These are phyloP conservation scores for Sphenodon punctatus DNA, from an alignment of 2,797 vertebrate genomes.

Conservation along the genomic window DNA sequence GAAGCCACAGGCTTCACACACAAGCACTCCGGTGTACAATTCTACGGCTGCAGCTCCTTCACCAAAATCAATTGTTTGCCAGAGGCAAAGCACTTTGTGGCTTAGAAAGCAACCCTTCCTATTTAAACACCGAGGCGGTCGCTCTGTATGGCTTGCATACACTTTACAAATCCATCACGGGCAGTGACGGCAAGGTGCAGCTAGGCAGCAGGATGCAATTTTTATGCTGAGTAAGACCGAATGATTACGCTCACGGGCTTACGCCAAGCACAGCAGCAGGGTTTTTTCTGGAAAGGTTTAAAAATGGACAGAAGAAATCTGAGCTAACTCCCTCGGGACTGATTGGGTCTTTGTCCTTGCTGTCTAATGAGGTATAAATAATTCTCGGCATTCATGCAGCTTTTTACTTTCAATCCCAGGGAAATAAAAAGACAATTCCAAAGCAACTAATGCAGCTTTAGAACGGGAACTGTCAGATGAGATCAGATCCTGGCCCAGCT, in stretches of 20 bases:
- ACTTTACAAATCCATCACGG: accelerated
- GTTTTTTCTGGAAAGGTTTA: neutral
- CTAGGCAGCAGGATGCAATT: neutral
- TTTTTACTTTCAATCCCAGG: no score
- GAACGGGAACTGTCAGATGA: no score
- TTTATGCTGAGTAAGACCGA: neutral
- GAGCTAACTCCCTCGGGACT: neutral
- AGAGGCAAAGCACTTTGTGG: neutral
- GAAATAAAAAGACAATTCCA: no score
- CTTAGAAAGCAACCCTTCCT: neutral
- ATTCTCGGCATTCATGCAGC: neutral
- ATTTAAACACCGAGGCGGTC: neutral
- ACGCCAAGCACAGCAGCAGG: neutral
- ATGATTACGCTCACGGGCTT: no score
- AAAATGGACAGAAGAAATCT: neutral
- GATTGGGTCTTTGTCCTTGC: neutral
- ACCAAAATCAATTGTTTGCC: neutral
- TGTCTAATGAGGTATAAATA: neutral
- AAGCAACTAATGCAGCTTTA: neutral
- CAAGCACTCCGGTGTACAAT: neutral
- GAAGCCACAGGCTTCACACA: neutral
- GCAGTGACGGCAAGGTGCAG: neutral
- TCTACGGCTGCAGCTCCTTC: neutral
- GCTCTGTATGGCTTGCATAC: accelerated
- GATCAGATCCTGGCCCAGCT: no score